These are phyloP conservation scores for Tympanoctomys barrerae DNA, from an alignment of 2,797 vertebrate genomes.

Conservation along the genomic window DNA sequence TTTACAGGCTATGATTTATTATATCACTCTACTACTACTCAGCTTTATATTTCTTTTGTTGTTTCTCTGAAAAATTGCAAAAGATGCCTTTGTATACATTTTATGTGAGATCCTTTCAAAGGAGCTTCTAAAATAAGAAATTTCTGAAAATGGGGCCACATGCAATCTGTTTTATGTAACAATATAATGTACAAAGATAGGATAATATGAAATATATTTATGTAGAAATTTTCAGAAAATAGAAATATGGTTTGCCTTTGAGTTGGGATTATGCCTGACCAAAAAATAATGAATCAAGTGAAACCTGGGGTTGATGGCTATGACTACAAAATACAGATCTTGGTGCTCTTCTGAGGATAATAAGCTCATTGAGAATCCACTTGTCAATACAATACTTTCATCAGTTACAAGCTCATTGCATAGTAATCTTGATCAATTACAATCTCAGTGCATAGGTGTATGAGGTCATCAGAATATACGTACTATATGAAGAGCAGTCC, in stretches of 20 bases:
- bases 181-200: background rate
- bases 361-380: background rate
- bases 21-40: background rate
- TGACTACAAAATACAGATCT: constrained; percentile 37
- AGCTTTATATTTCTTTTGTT: constrained; percentile 2
- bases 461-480: background rate
- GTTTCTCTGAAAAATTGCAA: constrained; percentile 13
- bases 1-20: background rate
- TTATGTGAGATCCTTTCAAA: background rate
- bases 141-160: background rate
- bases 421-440: background rate
- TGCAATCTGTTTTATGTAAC: constrained; percentile 3
- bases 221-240: constrained; percentile 27
- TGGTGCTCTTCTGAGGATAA: background rate
- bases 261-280: background rate
- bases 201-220: constrained; percentile 3
- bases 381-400: background rate
- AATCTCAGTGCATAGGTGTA: background rate
- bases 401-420: background rate
- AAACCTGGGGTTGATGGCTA: background rate
- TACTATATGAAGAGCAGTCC: background rate
- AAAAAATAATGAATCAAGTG: background rate
- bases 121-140: background rate
- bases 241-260: constrained; percentile 17
- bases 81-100: constrained; percentile 7